phyloP scores from a whole-genome alignment of 2,888 invertebrate species.

The Podotricha telesiphe region DNA sequence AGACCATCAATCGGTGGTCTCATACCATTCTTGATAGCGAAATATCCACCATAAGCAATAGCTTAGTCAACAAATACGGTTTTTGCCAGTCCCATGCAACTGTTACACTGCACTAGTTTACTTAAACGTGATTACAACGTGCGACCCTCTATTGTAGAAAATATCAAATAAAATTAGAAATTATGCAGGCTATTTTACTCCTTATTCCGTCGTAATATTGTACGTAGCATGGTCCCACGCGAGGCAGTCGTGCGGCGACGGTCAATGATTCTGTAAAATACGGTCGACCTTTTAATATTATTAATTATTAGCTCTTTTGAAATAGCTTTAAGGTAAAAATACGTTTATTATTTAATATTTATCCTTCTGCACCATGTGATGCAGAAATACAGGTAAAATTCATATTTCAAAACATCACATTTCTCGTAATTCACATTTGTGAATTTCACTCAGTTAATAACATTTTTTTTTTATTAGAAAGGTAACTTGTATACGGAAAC shows the following conservation, averaged over 20 bases:
- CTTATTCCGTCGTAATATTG: slow-evolving; percentile 49
- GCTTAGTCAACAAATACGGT: slow-evolving; percentile 29
- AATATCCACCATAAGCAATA: slow-evolving; percentile 26
- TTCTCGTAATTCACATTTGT: too few species aligned
- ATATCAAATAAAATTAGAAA: slow-evolving; percentile 45
- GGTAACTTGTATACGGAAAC: too few species aligned
- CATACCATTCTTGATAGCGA: neutral
- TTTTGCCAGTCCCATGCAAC: slow-evolving; percentile 53
- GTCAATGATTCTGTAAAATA: slow-evolving; percentile 56
- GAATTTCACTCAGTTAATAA: too few species aligned
- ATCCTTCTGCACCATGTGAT: too few species aligned
- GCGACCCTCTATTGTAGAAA: slow-evolving; percentile 69
- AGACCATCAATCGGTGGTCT: neutral
- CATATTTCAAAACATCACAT: too few species aligned
- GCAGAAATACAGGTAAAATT: too few species aligned
- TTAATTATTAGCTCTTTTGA: slow-evolving; percentile 1
- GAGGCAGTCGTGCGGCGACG: slow-evolving; percentile 55
- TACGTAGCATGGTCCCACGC: slow-evolving; percentile 53
- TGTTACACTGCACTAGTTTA: slow-evolving; percentile 76
- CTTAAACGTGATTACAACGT: slow-evolving; percentile 64
- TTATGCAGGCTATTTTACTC: slow-evolving; percentile 41
- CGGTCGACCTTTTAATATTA: slow-evolving; percentile 23
- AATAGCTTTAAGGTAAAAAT: neutral
- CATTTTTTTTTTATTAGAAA: too few species aligned
- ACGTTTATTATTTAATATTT: too few species aligned